Base-by-base conservation (phyloP, 1,140 invertebrate genomes). In the Musca domestica region DNA sequence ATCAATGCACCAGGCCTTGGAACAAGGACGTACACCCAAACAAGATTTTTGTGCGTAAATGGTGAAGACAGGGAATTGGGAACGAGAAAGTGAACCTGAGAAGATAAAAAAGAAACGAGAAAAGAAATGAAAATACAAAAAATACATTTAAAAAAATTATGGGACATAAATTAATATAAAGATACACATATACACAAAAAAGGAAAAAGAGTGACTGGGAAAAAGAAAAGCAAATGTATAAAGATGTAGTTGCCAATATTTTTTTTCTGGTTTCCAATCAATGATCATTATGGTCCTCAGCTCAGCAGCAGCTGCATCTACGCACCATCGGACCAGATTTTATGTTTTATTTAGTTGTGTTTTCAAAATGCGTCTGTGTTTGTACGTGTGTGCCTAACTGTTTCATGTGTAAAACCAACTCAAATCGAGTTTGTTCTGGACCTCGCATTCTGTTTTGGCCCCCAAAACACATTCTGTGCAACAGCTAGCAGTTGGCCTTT, bases 21-120 rank as follows among this genome's bases (percentile, higher is more conserved):
- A 91, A 82, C 93, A 95, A 46, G 92, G 92, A 72, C 91, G 89
- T 70, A 92, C 90, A 20, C 90, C 91, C 68, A 96, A 83, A 76
- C 95, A 97, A 67, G 90, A 92, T 85, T 96, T 96, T 83, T 96
- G 94, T 51, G 93, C 94, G 86, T 96, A 97, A 74, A 96, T 94
- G n/a, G 95, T 96, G 83, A 96, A 96, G 65, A 97, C 94, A 7
- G 95, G 95, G 82, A 95, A 96, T 80, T 97, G 93, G 9, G 94
- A 96, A 75, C 92, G 91, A 19, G 92, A 92, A 74, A 96, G 83
- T 7, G 92, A 91, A 75, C 91, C 93, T 95, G 87, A 54, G 85
- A 70, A 34, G 10, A 58, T 49, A 66, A 9, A 25, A 15, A 49
- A 27, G 23, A 61, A 68, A 68, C 48, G 15, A n/a, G n/a, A 65